Base-by-base conservation (phyloP, 2,797 vertebrate genomes). In the Acridotheres tristis region DNA sequence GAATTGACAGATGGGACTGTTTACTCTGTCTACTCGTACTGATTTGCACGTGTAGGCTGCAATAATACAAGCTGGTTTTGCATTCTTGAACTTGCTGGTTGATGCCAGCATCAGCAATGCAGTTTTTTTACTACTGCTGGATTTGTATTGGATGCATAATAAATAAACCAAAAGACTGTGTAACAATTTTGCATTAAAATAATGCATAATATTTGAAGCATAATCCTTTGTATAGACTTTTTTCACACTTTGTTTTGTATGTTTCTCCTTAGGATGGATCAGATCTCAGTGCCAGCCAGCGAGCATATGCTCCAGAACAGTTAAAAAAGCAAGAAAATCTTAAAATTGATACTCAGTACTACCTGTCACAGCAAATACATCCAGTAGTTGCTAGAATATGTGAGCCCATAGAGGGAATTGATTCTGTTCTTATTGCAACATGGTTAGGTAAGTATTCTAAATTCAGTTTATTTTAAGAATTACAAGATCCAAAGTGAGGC, bases 331-430 rank as follows among this genome's bases (percentile, higher is more conserved):
- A 99, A 97, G 98, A 98, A 40, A 98, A 95, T 92, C 98, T 99
- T 94, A 97, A 80, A 81, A 83, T 99, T 91, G 99, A 99, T 97
- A 98, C 97, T 14, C 99, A 99, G 91, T 99, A 99, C 97, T 99
- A 99, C 97, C 98, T 99, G 94, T 98, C 99, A 74, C 99, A 99
- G 96, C 99, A 99, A 97, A 95, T 99, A 85, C 99, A 99, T 95
- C 99, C 99, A 9, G 99, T 99, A 50, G 99, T 99, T 96, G 98
- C 98, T 96, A 98, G 99, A 58, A 99, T 99, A 96, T 99, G 99
- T 94, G 99, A 99, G 53, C 99, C 99, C 72, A 99, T 99, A 79
- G 99, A 99, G 42, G 99, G 99, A 95, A 99, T 99, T 59, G 99
- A 99, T 87, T 96, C 98, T 43, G 98, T 98, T 45, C 99, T 99